A percentile compares a stretch with the other conserved stretches of the same genome.
Conservation (phyloP, 2,113 vertebrate genomes). For the Columba livia region DNA sequence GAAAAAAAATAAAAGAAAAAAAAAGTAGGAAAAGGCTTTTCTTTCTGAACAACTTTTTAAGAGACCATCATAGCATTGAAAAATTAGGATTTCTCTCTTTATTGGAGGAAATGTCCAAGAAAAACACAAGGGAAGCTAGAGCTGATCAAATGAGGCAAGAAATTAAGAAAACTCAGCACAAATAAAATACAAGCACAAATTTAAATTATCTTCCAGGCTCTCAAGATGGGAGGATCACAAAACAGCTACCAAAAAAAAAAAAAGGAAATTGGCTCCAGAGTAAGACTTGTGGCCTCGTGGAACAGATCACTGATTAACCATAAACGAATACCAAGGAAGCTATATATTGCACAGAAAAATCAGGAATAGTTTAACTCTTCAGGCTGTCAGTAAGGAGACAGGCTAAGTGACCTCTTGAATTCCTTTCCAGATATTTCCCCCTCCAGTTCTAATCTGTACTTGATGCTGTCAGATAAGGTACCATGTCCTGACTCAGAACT, state of each 20-base stretch:
- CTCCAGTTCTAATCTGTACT: neutral
- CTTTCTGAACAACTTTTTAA: neutral
- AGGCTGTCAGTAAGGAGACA: neutral
- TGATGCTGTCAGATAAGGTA: neutral
- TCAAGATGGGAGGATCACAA: neutral
- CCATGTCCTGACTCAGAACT: neutral
- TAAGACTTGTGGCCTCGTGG: neutral
- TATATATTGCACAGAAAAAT: neutral
- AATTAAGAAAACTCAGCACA: neutral
- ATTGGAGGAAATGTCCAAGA: neutral
- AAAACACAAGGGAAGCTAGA: neutral
- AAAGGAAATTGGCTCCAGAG: neutral
- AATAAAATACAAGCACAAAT: neutral
- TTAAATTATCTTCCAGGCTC: neutral
- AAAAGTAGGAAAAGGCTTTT: neutral
- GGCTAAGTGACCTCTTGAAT: neutral
- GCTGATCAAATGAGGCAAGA: neutral
- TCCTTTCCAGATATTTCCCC: neutral
- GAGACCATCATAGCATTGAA: neutral
- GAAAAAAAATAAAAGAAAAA: fast-evolving
- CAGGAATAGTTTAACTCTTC: neutral
- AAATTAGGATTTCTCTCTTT: neutral
- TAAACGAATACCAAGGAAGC: neutral
- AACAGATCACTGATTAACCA: neutral
- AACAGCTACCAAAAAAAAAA: neutral